These are phyloP conservation scores for Sus scrofa DNA, from an alignment of 2,113 vertebrate genomes.

Conservation along the genomic window DNA sequence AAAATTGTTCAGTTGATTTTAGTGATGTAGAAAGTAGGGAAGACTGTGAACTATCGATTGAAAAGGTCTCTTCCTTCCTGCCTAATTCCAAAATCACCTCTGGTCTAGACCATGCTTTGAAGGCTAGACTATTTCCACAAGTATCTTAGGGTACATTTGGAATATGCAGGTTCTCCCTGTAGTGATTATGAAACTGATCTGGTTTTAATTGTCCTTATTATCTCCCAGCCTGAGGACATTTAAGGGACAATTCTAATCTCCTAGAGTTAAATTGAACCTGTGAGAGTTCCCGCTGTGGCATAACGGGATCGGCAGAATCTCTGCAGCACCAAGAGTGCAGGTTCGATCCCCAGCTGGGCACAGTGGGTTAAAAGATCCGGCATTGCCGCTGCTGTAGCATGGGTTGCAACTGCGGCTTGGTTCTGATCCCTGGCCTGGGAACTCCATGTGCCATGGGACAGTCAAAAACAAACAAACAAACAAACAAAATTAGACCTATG, in stretches of 20 bases:
- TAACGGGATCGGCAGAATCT: no score
- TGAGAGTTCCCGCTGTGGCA: not conserved
- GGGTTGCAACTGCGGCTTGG: no score
- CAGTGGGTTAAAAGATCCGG: no score
- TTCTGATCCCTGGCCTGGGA: no score
- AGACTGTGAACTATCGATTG: not conserved
- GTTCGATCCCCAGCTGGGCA: no score
- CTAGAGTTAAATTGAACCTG: not conserved
- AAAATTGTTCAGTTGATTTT: constrained; percentile 34
- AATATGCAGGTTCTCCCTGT: not conserved
- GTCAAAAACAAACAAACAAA: no score
- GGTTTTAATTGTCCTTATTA: constrained; percentile 43
- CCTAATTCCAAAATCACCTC: not conserved
- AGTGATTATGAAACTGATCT: constrained; percentile 1
- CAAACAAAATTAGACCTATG: not conserved
- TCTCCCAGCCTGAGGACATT: not conserved
- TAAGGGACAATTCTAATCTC: constrained; percentile 20
- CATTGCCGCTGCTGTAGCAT: no score
- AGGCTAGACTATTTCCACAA: not conserved
- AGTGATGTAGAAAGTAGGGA: not conserved
- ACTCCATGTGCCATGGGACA: no score
- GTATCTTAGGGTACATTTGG: not conserved
- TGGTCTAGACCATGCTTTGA: constrained; percentile 18
- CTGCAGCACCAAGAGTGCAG: no score
- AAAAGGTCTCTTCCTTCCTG: not conserved